Conservation (phyloP, 2,888 invertebrate genomes). For the Monopis laevigella region DNA sequence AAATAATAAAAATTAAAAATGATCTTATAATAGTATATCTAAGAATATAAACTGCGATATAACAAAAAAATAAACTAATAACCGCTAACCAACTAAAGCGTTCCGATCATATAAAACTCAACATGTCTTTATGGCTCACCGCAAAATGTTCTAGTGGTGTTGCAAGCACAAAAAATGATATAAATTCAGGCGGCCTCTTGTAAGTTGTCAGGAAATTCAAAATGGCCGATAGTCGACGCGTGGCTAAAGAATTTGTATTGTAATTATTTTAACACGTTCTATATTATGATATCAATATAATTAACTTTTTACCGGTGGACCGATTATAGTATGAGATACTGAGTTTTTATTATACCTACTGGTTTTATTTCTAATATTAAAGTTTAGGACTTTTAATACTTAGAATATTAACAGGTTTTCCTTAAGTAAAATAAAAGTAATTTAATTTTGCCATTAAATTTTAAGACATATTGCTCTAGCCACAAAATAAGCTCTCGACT, state of each 20-base stretch:
- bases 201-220: conserved; percentile 23
- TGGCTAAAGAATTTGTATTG: conserved; percentile 19
- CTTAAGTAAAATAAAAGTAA: no score
- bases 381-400: no score
- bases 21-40: no score
- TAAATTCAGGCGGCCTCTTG: conserved; percentile 21
- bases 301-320: neutral
- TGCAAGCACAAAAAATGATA: conserved; percentile 28
- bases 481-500: no score
- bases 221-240: conserved; percentile 20
- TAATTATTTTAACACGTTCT: conserved; percentile 19
- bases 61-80: conserved; percentile 20
- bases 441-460: no score
- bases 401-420: no score
- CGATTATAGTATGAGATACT: neutral
- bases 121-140: conserved; percentile 28
- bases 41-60: no score
- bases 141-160: conserved; percentile 28
- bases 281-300: neutral
- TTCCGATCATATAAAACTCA: conserved; percentile 23
- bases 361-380: no score
- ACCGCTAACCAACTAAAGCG: conserved; percentile 25
- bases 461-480: no score
- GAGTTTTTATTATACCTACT: no score
- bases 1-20: no score